These are phyloP conservation scores for Macrotrachela quadricornifera DNA, from an alignment of 1,140 invertebrate species.

Conservation along the genomic window DNA sequence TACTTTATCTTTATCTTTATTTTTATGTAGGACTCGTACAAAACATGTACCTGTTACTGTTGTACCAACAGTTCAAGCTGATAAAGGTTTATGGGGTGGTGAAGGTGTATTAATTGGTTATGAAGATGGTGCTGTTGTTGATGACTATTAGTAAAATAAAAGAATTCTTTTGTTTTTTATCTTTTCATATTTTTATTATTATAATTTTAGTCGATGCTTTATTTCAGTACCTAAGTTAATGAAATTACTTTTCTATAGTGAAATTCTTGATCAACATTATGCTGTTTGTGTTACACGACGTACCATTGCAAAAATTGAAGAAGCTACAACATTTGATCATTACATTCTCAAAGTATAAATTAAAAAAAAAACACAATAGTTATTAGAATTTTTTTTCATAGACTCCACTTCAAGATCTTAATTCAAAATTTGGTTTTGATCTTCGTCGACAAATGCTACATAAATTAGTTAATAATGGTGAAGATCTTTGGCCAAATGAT, in stretches of 20 bases:
- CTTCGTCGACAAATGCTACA: constrained; percentile 61
- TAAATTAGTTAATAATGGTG: neutral
- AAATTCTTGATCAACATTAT: constrained; percentile 68
- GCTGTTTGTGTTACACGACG: constrained; percentile 52
- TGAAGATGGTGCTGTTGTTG: constrained; percentile 35
- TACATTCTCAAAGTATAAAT: constrained; percentile 59
- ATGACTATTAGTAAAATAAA: neutral
- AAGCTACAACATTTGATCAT: constrained; percentile 74
- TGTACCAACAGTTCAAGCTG: constrained; percentile 47
- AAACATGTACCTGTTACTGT: constrained; percentile 50
- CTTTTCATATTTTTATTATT: neutral
- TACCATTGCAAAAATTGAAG: constrained; percentile 58
- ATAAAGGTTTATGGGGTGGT: constrained; percentile 80
- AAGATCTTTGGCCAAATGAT: constrained; percentile 41
- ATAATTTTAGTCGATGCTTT: constrained; percentile 13
- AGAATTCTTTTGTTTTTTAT: neutral
- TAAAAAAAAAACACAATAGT: neutral
- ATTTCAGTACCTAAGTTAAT: constrained; percentile 56
- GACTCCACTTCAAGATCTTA: constrained; percentile 65
- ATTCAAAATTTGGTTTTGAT: constrained; percentile 52
- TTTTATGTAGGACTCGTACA: constrained; percentile 35
- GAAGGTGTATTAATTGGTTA: constrained; percentile 80
- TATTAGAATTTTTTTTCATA: constrained; percentile 15
- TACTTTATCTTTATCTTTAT: neutral
- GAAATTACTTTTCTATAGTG: constrained; percentile 64